These are phyloP conservation scores for Ptychoptera albimana DNA, from an alignment of 2,888 invertebrate species.

Conservation along the genomic window DNA sequence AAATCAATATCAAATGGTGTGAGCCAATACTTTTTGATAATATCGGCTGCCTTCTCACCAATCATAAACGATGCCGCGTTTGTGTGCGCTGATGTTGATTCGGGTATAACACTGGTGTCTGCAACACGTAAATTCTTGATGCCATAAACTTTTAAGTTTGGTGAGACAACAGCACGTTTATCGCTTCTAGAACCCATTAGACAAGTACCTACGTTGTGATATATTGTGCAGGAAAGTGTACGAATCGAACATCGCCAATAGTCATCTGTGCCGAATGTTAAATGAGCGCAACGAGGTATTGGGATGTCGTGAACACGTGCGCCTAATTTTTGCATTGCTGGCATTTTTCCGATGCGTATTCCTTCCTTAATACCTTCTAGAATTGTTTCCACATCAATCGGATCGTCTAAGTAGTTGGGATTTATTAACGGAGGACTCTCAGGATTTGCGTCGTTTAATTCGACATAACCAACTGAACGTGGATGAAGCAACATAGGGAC, in stretches of 20 bases:
- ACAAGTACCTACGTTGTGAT: slow-evolving; percentile 51
- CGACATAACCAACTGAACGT: slow-evolving; percentile 51
- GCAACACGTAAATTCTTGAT: slow-evolving; percentile 42
- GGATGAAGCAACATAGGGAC: slow-evolving; percentile 56
- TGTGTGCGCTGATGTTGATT: slow-evolving; percentile 47
- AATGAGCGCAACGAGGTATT: slow-evolving; percentile 35
- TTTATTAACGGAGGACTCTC: slow-evolving; percentile 41
- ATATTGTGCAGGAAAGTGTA: slow-evolving; percentile 41
- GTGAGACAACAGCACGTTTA: slow-evolving; percentile 45
- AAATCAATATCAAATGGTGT: too few species aligned
- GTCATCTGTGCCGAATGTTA: slow-evolving; percentile 39
- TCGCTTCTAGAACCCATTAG: slow-evolving; percentile 53
- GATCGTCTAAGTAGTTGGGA: slow-evolving; percentile 38
- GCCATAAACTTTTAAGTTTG: slow-evolving; percentile 43
- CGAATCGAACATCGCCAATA: slow-evolving; percentile 56
- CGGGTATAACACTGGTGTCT: slow-evolving; percentile 52
- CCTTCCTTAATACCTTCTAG: slow-evolving; percentile 37
- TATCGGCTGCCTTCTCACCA: slow-evolving; percentile 53
- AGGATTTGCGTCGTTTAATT: slow-evolving; percentile 47
- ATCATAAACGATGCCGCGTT: slow-evolving; percentile 54
- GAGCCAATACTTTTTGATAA: slow-evolving; percentile 39
- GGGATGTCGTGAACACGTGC: slow-evolving; percentile 35
- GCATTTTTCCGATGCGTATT: slow-evolving; percentile 34
- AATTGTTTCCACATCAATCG: slow-evolving; percentile 33
- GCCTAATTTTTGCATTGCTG: slow-evolving; percentile 39